Evolutionary conservation across 2,888 invertebrate species (phyloP).

Genomic region (Cephonodes hylas): DNA sequence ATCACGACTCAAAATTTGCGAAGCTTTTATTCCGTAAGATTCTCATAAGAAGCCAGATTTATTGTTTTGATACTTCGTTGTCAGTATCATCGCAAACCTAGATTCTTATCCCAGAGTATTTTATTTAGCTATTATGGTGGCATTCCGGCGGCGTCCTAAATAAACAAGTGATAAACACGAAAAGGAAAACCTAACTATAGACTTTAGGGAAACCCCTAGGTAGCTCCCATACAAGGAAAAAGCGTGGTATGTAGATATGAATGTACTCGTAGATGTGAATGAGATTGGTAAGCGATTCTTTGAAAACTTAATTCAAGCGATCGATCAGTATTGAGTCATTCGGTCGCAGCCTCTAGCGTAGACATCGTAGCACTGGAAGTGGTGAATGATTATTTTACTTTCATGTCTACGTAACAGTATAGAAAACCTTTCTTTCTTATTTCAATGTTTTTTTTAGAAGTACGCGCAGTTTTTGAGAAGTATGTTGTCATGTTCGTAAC

Average conservation of each 20-base stretch:
- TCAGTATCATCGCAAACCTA: neutral
- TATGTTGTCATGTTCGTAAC: no score
- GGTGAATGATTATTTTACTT: neutral
- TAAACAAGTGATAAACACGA: neutral
- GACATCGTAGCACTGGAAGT: neutral
- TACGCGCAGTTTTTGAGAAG: no score
- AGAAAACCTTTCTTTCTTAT: no score
- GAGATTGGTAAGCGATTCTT: slow-evolving; percentile 27
- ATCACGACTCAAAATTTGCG: no score
- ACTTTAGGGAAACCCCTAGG: neutral
- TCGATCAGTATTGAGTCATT: slow-evolving; percentile 31
- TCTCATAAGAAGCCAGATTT: no score
- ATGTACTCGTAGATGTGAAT: slow-evolving; percentile 39
- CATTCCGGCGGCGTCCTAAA: neutral
- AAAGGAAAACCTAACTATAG: neutral
- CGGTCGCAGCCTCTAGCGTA: neutral
- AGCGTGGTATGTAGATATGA: slow-evolving; percentile 25
- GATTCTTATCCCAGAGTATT: neutral
- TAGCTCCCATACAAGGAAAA: neutral
- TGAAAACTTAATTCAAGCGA: slow-evolving; percentile 22
- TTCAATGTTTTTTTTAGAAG: no score
- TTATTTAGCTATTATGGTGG: neutral
- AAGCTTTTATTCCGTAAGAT: no score
- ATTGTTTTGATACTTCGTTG: no score
- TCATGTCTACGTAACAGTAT: neutral